Evolutionary conservation across 1,140 invertebrate genomes (phyloP).

Genomic region (Heliconius congener): DNA sequence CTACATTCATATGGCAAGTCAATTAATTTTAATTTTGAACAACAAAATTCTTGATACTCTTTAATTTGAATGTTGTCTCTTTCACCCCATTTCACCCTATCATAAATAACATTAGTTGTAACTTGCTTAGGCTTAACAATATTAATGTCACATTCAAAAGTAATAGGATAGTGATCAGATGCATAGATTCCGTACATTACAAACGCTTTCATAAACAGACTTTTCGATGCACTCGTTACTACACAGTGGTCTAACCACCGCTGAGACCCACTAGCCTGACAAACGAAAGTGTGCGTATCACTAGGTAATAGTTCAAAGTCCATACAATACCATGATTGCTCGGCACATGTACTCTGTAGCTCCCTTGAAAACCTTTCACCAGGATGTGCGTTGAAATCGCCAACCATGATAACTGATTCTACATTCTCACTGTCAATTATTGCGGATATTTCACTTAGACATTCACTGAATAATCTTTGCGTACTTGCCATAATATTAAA

Average conservation of each 20-base stretch:
- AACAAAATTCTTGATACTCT: too few relatives aligned
- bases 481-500: too few relatives aligned
- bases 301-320: neutral
- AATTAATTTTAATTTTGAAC: too few relatives aligned
- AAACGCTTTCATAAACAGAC: neutral
- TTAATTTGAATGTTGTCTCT: too few relatives aligned
- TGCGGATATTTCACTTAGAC: neutral
- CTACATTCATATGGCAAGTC: too few relatives aligned
- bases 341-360: neutral
- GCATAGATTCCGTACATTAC: slow-evolving; percentile 1
- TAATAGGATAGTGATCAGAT: slow-evolving; percentile 1
- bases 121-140: too few relatives aligned
- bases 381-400: neutral
- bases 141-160: slow-evolving; percentile 9
- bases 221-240: neutral
- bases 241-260: neutral
- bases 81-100: too few relatives aligned
- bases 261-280: slow-evolving; percentile 7
- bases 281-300: slow-evolving; percentile 13
- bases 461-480: neutral
- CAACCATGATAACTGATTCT: slow-evolving; percentile 9
- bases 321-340: slow-evolving; percentile 5
- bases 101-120: too few relatives aligned
- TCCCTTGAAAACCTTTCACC: neutral
- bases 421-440: slow-evolving; percentile 12